Evolutionary conservation across 1,140 invertebrate genomes (phyloP).

Genomic region (Rhagoletis pomonella): DNA sequence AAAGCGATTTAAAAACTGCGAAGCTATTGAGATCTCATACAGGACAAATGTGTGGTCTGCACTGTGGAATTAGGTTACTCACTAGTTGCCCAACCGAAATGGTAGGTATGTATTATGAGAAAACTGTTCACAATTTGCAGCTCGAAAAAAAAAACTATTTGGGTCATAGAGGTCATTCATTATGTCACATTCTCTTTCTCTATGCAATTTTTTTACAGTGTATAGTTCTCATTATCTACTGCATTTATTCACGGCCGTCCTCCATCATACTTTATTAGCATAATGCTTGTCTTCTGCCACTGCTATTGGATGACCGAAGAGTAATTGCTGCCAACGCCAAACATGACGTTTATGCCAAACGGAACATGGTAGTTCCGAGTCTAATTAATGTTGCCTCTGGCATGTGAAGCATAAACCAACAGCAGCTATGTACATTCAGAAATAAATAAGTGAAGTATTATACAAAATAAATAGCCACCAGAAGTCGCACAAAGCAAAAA

Average conservation of each 20-base stretch:
- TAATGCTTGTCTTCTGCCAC: not conserved
- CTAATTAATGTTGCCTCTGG: conserved; percentile 56
- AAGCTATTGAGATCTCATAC: no score
- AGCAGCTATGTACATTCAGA: not conserved
- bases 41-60: no score
- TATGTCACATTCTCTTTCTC: not conserved
- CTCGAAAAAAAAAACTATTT: no score
- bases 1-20: no score
- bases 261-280: not conserved
- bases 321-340: conserved; percentile 35
- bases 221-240: not conserved
- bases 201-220: not conserved
- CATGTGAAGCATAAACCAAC: conserved; percentile 14
- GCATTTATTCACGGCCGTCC: not conserved
- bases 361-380: conserved; percentile 55
- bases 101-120: no score
- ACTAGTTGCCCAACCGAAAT: no score
- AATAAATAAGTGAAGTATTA: not conserved
- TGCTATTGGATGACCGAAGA: not conserved
- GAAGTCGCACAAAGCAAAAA: not conserved
- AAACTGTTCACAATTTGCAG: no score
- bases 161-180: no score
- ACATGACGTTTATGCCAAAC: conserved; percentile 58
- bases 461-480: no score
- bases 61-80: no score